phyloP scores from a whole-genome alignment of 2,888 invertebrate species.

The Conops quadrifasciatus region DNA sequence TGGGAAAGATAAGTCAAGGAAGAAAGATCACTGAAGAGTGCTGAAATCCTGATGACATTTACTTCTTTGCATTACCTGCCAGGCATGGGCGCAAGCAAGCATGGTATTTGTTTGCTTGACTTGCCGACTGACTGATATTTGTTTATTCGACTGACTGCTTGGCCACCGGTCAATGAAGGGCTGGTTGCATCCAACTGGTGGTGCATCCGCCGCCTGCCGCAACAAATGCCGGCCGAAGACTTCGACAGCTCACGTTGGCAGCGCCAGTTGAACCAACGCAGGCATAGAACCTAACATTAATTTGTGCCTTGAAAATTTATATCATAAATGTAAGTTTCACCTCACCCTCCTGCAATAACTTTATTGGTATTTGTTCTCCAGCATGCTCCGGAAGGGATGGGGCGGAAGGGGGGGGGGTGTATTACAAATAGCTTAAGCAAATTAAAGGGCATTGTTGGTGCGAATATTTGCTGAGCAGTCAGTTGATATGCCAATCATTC shows the following conservation, averaged over 20 bases:
- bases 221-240: background rate
- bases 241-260: constrained; percentile 1
- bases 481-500: constrained; percentile 28
- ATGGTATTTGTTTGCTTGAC: constrained; percentile 25
- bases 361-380: background rate
- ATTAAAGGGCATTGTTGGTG: constrained; percentile 18
- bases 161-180: constrained; percentile 17
- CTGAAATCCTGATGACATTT: background rate
- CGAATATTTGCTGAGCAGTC: background rate
- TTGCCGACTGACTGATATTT: constrained; percentile 25
- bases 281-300: constrained; percentile 14
- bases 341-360: background rate
- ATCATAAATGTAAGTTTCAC: constrained; percentile 27
- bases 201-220: background rate
- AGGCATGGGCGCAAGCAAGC: background rate
- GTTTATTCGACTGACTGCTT: constrained; percentile 21
- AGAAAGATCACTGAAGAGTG: background rate
- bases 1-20: background rate
- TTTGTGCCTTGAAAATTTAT: constrained; percentile 25
- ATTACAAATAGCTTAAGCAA: background rate
- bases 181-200: constrained; percentile 14
- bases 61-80: background rate
- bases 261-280: background rate
- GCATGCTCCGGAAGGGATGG: background rate
- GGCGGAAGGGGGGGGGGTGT: background rate